Evolutionary conservation across 2,113 vertebrate species (phyloP).

Genomic region (Cephalopterus ornatus): DNA sequence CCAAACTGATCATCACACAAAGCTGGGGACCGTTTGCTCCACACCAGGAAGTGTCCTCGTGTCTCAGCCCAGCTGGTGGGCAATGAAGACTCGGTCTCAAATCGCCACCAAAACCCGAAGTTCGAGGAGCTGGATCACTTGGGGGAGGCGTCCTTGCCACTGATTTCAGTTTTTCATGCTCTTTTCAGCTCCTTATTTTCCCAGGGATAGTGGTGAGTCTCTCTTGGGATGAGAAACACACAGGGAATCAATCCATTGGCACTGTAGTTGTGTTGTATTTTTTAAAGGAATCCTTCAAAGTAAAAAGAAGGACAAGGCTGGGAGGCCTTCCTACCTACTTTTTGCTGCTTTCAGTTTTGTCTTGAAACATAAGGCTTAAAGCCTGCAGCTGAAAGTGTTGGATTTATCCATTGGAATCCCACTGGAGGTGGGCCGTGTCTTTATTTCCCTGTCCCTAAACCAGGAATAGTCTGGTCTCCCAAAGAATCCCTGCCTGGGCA

Average conservation of each 20-base stretch:
- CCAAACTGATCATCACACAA: not conserved
- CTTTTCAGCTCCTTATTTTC: not conserved
- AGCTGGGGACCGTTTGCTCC: not conserved
- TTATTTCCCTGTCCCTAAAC: not conserved
- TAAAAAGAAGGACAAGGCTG: not conserved
- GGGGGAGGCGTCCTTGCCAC: not conserved
- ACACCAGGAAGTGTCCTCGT: accelerated
- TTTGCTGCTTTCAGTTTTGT: not conserved
- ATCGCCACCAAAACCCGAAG: not conserved
- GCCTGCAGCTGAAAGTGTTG: not conserved
- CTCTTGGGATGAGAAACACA: not conserved
- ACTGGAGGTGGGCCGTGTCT: not conserved
- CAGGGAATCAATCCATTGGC: not conserved
- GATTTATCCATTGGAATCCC: not conserved
- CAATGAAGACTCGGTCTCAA: not conserved
- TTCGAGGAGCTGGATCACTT: not conserved
- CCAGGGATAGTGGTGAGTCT: not conserved
- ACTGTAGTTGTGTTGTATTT: not conserved
- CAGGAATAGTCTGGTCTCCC: not conserved
- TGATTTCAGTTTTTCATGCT: not conserved
- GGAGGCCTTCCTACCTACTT: not conserved
- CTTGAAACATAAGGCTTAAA: not conserved
- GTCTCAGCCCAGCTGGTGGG: not conserved
- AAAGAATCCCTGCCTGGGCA: no score
- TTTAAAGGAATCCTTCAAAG: not conserved